Conservation (phyloP, 2,888 invertebrate species). For the Frankliniella fusca region DNA sequence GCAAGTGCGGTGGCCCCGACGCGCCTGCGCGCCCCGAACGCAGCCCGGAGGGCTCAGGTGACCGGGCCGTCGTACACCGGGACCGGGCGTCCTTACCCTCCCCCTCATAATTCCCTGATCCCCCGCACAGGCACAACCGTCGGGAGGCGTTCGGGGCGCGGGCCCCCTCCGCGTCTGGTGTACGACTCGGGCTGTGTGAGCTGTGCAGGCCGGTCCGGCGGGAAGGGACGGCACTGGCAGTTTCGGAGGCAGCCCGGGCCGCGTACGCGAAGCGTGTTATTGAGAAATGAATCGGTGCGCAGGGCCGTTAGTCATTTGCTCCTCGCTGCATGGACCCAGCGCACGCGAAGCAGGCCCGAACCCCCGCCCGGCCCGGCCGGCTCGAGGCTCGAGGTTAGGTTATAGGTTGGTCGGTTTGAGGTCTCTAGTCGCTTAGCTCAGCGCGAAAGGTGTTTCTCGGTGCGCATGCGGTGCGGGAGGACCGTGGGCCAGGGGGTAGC, state of each 20-base stretch:
- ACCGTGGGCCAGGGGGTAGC: neutral
- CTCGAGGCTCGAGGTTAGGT: too few relatives aligned
- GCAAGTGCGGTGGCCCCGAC: neutral
- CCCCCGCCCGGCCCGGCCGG: too few relatives aligned
- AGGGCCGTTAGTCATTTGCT: neutral
- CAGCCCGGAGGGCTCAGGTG: conserved; percentile 14
- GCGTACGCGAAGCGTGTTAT: neutral
- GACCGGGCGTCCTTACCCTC: neutral
- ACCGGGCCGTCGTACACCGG: neutral
- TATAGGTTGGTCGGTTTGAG: too few relatives aligned
- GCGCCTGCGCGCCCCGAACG: neutral
- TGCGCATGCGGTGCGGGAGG: neutral
- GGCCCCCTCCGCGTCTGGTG: neutral
- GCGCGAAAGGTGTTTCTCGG: too few relatives aligned
- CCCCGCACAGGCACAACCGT: neutral
- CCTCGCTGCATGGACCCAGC: neutral
- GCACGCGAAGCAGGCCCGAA: too few relatives aligned
- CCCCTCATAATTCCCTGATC: conserved; percentile 17
- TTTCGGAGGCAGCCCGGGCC: neutral
- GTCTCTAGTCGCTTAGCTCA: too few relatives aligned
- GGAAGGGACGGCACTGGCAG: too few relatives aligned
- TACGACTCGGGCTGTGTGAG: too few relatives aligned
- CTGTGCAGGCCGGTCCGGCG: too few relatives aligned
- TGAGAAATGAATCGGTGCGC: conserved; percentile 7
- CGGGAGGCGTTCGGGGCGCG: neutral